Evolutionary conservation across 1,140 invertebrate genomes (phyloP), one percentile per base, ranked within the genome.

Genomic region (Drosophila quadrilineata): DNA sequence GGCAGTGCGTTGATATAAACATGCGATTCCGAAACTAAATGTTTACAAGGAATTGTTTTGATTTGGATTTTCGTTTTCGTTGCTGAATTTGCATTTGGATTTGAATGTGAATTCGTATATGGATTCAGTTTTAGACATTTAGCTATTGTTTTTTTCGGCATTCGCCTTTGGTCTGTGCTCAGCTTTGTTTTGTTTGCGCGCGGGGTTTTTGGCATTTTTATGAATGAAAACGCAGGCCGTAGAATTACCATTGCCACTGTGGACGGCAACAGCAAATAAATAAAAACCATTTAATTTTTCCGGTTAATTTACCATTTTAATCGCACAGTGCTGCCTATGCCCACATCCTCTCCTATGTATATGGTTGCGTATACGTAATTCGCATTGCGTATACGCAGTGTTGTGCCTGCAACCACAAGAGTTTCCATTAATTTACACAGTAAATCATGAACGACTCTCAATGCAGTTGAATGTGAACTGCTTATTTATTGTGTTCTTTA

Each of bases 11-110:
- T 71, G 64, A 64, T 65, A 80, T 82, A 82, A 82, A 82, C 77
- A 82, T 38, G 52, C 40, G 19, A 65, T 59, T 29, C 58, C n/a
- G 33, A 28, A 64, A 6, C 35, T 57, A 56, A 75, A 80, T 82
- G 75, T 82, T 82, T 84, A 82, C 73, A 72, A 33, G 24, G 41
- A 29, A 46, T 58, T 82, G 73, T 76, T 82, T 82, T 84, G 63
- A 72, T 73, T 84, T 53, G 60, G 17, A 46, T 75, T 75, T 43
- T 36, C 22, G 38, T 31, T 64, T 54, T 24, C 22, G 38, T 31
- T 64, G 45, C 17, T 71, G 60, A 22, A 56, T 56, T 31, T 21
- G 41, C n/a, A 14, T 16, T 12, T 24, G 24, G 10, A 24, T 36
- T 24, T 4, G 12, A 21, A n/a, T 24, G 41, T 41, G 28, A 0